Percentiles rank a stretch among this genome's conserved stretches.
These are phyloP conservation scores for Oryzias dopingdopingensis DNA, from an alignment of 2,797 vertebrate species.

Conservation along the genomic window DNA sequence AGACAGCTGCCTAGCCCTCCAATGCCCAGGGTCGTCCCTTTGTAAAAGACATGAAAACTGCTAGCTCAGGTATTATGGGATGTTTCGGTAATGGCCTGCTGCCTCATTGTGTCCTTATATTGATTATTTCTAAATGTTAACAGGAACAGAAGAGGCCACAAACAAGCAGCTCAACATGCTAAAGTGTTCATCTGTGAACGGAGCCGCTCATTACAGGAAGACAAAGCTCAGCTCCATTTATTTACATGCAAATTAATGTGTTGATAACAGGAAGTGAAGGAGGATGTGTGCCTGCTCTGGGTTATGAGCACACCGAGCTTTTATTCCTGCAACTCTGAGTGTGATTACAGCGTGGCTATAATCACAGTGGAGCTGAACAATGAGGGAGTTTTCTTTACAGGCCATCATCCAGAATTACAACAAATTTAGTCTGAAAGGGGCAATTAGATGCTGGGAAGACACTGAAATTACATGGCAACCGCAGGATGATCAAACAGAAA, in stretches of 20 bases:
- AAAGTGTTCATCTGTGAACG: constrained; percentile 23
- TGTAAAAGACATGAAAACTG: constrained; percentile 11
- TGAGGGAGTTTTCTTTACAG: too few relatives aligned
- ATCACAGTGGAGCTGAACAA: too few relatives aligned
- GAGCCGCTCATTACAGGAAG: constrained; percentile 25
- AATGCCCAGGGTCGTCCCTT: not conserved
- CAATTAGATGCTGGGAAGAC: too few relatives aligned
- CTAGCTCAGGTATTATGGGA: constrained; percentile 18
- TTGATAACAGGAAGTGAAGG: constrained; percentile 14
- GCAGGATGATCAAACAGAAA: too few relatives aligned
- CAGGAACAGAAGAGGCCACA: constrained; percentile 24
- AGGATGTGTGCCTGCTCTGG: too few relatives aligned
- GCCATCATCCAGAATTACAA: too few relatives aligned
- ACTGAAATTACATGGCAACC: too few relatives aligned
- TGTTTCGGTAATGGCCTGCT: constrained; percentile 12
- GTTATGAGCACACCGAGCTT: not conserved
- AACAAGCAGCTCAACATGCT: constrained; percentile 16
- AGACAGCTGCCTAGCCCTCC: not conserved
- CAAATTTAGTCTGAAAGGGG: too few relatives aligned
- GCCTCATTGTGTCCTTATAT: constrained; percentile 18
- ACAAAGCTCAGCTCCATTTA: constrained; percentile 32
- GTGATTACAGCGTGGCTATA: too few relatives aligned
- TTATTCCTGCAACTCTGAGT: constrained; percentile 26
- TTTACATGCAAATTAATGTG: constrained; percentile 44
- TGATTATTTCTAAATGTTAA: constrained; percentile 51